Conservation (phyloP, 1,140 invertebrate genomes). For the Metopolophium dirhodum region DNA sequence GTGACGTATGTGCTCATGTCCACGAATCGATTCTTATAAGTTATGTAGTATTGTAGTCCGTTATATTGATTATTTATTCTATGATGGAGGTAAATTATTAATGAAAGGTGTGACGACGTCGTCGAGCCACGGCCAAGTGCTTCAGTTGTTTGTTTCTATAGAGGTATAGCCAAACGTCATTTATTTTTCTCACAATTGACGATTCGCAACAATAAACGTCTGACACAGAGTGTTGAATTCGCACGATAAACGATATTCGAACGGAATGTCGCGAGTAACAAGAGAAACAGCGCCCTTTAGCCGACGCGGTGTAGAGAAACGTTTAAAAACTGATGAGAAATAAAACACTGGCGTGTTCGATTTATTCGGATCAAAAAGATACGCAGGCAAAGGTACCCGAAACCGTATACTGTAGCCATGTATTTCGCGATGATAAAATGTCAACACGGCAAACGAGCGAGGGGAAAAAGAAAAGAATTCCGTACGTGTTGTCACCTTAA, state of each 20-base stretch:
- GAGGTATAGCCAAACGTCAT: neutral
- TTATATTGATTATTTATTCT: slow-evolving; percentile 16
- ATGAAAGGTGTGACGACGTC: neutral
- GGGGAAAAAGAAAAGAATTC: neutral
- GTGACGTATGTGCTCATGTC: neutral
- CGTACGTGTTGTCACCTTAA: slow-evolving; percentile 1
- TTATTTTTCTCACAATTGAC: neutral
- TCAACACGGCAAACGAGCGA: neutral
- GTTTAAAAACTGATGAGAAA: neutral
- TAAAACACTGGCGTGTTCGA: neutral
- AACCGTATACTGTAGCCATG: neutral
- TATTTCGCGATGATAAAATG: neutral
- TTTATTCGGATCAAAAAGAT: slow-evolving; percentile 21
- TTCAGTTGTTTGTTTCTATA: neutral
- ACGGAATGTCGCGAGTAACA: neutral
- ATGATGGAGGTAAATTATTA: slow-evolving; percentile 5
- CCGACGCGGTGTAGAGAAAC: neutral
- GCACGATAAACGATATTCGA: no score
- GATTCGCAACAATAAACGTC: neutral
- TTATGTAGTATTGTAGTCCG: neutral
- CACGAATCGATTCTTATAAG: neutral
- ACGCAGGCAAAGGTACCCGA: no score
- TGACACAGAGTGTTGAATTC: neutral
- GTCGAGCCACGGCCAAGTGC: neutral
- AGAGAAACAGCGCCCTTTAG: neutral